phyloP scores from a whole-genome alignment of 2,113 vertebrate genomes.

The Plotosus lineatus region DNA sequence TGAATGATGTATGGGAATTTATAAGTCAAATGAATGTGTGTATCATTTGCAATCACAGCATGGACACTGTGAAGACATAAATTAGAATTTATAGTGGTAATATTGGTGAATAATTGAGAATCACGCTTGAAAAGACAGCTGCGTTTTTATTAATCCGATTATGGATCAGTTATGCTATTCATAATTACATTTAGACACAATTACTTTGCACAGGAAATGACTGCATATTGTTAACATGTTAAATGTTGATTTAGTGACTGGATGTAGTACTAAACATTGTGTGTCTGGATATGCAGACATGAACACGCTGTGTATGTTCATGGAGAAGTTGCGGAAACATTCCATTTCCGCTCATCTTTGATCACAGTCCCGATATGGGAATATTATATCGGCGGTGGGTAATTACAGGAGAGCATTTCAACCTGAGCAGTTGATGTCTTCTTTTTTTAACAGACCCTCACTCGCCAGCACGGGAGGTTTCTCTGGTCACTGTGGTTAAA shows the following conservation, averaged over 20 bases:
- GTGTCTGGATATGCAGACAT: too few relatives aligned
- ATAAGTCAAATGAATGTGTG: neutral
- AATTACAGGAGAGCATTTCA: neutral
- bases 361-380: neutral
- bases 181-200: neutral
- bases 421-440: neutral
- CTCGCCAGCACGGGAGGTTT: neutral
- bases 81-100: neutral
- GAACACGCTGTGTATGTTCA: neutral
- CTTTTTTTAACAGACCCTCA: neutral
- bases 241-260: neutral
- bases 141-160: slow-evolving; percentile 3
- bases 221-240: neutral
- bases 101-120: neutral
- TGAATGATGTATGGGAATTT: neutral
- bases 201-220: neutral
- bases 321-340: neutral
- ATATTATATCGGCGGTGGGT: neutral
- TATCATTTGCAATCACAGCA: neutral
- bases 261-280: neutral
- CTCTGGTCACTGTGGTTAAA: slow-evolving; percentile 15
- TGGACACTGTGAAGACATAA: neutral
- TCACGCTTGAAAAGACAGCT: neutral
- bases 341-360: neutral
- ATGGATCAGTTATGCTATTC: neutral